Evolutionary conservation across 2,888 invertebrate species (phyloP).

Genomic region (Iphiclides podalirius): DNA sequence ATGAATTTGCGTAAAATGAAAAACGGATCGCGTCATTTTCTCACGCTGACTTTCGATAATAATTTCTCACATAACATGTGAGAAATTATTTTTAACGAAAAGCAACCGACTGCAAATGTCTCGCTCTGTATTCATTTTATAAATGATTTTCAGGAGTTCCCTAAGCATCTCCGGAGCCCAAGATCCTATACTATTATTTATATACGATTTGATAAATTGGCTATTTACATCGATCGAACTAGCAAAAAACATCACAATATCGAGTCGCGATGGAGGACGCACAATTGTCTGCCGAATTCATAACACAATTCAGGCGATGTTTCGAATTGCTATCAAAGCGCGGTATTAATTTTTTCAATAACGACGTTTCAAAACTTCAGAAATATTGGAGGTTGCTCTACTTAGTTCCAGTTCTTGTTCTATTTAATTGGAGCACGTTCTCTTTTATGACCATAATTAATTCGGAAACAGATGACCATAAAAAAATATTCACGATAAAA

Average conservation of each 20-base stretch:
- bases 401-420: neutral
- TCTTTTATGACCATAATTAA: conserved; percentile 2
- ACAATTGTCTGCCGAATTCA: conserved; percentile 28
- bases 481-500: no score
- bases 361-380: conserved; percentile 7
- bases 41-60: no score
- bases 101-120: no score
- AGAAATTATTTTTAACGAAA: no score
- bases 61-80: no score
- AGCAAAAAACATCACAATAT: neutral
- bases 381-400: conserved; percentile 5
- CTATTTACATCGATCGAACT: neutral
- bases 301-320: conserved; percentile 26
- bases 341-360: no score
- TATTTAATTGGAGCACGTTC: neutral
- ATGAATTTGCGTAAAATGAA: no score
- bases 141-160: no score
- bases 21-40: no score
- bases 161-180: no score
- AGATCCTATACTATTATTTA: no score
- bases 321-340: conserved; percentile 29
- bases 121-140: neutral
- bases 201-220: neutral
- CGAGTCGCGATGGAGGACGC: conserved; percentile 7
- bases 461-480: neutral